Evolutionary conservation across 2,797 vertebrate genomes (phyloP).

Genomic region (Astyanax mexicanus): DNA sequence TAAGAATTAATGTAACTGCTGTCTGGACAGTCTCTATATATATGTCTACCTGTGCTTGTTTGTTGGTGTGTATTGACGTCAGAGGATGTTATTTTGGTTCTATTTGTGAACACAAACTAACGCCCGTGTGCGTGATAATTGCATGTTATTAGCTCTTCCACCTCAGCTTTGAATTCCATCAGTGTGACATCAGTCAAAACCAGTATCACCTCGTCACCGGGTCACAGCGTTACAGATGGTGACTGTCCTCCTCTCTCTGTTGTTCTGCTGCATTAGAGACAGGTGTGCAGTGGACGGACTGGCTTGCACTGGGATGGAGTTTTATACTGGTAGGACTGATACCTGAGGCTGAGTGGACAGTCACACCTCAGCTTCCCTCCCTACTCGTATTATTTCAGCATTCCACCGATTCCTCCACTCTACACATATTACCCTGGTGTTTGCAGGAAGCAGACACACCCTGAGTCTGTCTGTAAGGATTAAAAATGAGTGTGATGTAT

Average conservation of each 20-base stretch:
- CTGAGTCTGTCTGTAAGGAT: background rate
- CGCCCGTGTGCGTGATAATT: background rate
- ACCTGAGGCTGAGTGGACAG: slow-evolving; percentile 49
- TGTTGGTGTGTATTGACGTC: slow-evolving; percentile 26
- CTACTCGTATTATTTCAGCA: slow-evolving; percentile 45
- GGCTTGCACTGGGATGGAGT: slow-evolving; percentile 50
- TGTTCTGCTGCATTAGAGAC: slow-evolving; percentile 14
- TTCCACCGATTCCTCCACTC: slow-evolving; percentile 61
- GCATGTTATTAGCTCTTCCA: slow-evolving; percentile 29
- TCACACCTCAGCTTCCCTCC: slow-evolving; percentile 47
- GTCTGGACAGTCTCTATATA: background rate
- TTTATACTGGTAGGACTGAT: slow-evolving; percentile 43
- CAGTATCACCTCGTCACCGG: background rate
- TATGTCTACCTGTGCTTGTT: background rate
- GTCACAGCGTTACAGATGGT: background rate
- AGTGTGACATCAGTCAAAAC: background rate
- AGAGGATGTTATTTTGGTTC: slow-evolving; percentile 26
- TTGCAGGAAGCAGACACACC: slow-evolving; percentile 7
- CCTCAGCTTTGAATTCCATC: slow-evolving; percentile 21
- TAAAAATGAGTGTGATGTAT: background rate
- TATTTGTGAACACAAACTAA: slow-evolving; percentile 20
- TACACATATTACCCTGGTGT: slow-evolving; percentile 42
- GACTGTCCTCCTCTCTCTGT: background rate
- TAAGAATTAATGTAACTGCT: background rate
- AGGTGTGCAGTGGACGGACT: slow-evolving; percentile 38